Base-by-base conservation (phyloP, 2,113 vertebrate genomes). In the Piaya cayana region DNA sequence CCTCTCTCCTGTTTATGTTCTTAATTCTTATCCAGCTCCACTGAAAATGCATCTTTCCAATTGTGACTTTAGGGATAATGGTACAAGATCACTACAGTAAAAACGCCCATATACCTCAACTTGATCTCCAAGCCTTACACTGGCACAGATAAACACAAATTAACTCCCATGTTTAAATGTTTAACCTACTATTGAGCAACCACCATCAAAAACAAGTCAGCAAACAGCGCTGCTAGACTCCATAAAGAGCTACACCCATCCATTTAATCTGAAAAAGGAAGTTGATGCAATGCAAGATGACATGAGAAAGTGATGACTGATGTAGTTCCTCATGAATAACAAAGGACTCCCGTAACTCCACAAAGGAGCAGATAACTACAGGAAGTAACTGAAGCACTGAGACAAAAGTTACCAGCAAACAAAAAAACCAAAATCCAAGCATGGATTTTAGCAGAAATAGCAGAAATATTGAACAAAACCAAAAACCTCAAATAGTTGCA, bases 261-360 rank as follows among this genome's bases (percentile, higher is more conserved):
- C 76, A 92, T 88, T 94, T 94, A 16, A 92, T 84, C 64, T 93
- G 39, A 37, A 90, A 92, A 83, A 90, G 94, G 94, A 95, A 96
- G 96, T 69, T 96, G 92, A 96, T 86, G 96, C 93, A 96, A 97
- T 76, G 69, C 69, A 92, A 95, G 92, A 92, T 83, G 92, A 93
- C 95, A 97, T 89, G 92, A 94, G 93, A 94, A 91, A 95, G 76
- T 83, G 92, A 93, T 81, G 88, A 94, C 42, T 92, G 96, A 93
- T 92, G 88, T 65, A 90, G 86, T 27, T 90, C 69, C 69, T 93
- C 64, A 90, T 88, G 62, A 93, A 93, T 82, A 94, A 95, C 92
- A 83, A 91, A 97, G 82, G 68, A 92, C 53, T 96, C 81, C 64
- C 12, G 49, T 78, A 92, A 91, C 36, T 92, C 65, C 53, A 88